Percentiles rank a stretch among this genome's conserved stretches.
Evolutionary conservation across 2,888 invertebrate species (phyloP).

Genomic region (Drosophila maculinotata): DNA sequence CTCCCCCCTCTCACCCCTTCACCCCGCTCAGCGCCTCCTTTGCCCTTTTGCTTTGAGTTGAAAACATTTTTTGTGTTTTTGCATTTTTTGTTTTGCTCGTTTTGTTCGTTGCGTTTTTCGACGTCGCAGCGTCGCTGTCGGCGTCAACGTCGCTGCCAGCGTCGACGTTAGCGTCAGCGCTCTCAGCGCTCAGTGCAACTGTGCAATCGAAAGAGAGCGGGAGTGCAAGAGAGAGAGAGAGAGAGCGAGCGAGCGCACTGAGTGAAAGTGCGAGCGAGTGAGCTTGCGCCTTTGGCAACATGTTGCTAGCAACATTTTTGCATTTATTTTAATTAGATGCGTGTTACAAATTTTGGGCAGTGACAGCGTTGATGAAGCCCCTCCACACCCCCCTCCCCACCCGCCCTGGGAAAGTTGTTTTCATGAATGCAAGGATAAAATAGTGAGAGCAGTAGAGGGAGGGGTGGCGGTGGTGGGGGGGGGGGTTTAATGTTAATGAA

Average conservation of each 20-base stretch:
- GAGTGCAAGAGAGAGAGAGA: conserved; percentile 6
- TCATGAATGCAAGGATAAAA: conserved; percentile 22
- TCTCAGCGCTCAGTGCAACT: conserved; percentile 23
- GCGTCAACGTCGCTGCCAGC: conserved; percentile 7
- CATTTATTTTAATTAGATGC: conserved; percentile 52
- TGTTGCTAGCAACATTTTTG: conserved; percentile 59
- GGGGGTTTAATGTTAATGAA: conserved; percentile 51
- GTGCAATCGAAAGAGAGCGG: conserved; percentile 23
- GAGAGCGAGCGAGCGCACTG: conserved; percentile 16
- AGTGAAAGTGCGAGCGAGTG: conserved; percentile 3
- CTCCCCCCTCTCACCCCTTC: background rate
- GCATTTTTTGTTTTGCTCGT: conserved; percentile 77
- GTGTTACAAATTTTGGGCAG: conserved; percentile 12
- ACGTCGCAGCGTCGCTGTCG: conserved; percentile 8
- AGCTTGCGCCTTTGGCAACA: conserved; percentile 73
- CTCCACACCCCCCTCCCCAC: too few relatives aligned
- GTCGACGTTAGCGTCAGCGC: conserved; percentile 7
- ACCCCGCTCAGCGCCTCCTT: too few relatives aligned
- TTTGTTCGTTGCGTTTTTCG: conserved; percentile 78
- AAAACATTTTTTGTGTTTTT: conserved; percentile 56
- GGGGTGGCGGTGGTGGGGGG: background rate
- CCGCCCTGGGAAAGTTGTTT: too few relatives aligned
- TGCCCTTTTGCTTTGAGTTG: conserved; percentile 8
- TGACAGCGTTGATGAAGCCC: background rate
- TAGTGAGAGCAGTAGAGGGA: background rate